Base-by-base conservation (phyloP, 2,797 vertebrate species). In the Enoplosus armatus region DNA sequence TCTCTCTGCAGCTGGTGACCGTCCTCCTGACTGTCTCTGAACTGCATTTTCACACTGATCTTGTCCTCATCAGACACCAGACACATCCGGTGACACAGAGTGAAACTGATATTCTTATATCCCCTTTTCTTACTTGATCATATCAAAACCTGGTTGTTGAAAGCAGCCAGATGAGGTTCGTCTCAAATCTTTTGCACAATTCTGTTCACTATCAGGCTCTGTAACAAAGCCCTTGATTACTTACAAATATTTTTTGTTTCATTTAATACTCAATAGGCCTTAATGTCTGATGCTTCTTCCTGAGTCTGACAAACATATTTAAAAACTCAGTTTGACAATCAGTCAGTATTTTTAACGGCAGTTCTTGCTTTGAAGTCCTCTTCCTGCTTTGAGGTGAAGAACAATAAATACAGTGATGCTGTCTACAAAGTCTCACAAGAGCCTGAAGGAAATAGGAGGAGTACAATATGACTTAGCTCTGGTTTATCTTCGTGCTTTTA, bases 331-430 rank as follows among this genome's bases (percentile, higher is more conserved):
- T 70, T 8, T 14, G 33, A 51, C 41, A 15, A 18, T 56, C 18
- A 18, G 1, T 24, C 56, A 51, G 65, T 2, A 15, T 51, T 58
- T n/a, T 53, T 54, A 85, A 66, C 55, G 2, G 68, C 51, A 55
- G 69, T 37, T 86, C 63, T 68, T 4, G 22, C 75, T 86, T 70
- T 84, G 78, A 88, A 39, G 66, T 67, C 1, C 0, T 56, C 87
- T 92, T 93, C 91, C 92, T 93, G 91, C 68, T 80, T 1, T 29
- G 65, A 76, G 67, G 39, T 41, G 47, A 77, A 64, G 79, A 88
- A 89, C 79, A 88, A 90, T 73, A 80, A 73, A 66, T n/a, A 69
- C 3, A 74, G 22, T 6, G 39, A 68, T 48, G 66, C 45, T 18
- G 31, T 45, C 9, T 31, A 5, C 62, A 76, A 43, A 27, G 53